Percentiles rank a stretch among this genome's conserved stretches.
These are phyloP conservation scores for Brachypteracias leptosomus DNA, from an alignment of 2,113 vertebrate species.

Conservation along the genomic window DNA sequence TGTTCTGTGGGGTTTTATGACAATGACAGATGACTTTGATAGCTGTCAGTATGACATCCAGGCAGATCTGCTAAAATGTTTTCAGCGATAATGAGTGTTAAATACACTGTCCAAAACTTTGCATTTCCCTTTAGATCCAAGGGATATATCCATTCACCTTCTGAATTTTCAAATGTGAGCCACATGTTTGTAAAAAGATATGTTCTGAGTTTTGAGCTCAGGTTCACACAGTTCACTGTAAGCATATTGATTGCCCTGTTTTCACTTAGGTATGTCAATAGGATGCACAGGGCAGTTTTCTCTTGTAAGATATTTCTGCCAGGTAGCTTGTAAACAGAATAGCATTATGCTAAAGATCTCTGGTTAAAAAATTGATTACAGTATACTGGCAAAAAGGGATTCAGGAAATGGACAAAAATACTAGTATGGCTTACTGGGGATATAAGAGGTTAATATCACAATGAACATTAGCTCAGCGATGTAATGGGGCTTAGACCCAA, in stretches of 20 bases:
- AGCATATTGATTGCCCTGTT: neutral
- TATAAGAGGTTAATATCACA: neutral
- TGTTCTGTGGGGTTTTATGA: neutral
- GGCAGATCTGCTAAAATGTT: neutral
- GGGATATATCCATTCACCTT: neutral
- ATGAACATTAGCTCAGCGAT: neutral
- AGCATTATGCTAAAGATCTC: neutral
- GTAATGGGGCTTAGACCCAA: conserved; percentile 10
- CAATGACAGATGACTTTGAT: neutral
- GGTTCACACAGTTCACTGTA: neutral
- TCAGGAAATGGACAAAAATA: neutral
- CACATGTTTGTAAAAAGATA: accelerated
- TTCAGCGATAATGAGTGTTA: neutral
- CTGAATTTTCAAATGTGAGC: neutral
- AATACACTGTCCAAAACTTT: neutral
- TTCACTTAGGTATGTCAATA: neutral
- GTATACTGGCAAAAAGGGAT: neutral
- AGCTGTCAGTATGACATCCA: neutral
- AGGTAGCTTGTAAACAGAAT: neutral
- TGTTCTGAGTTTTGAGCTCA: neutral
- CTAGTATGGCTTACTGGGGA: neutral
- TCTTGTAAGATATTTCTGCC: neutral
- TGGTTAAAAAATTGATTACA: neutral
- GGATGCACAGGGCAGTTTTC: neutral
- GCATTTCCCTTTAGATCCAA: neutral